Evolutionary conservation across 2,113 vertebrate genomes (phyloP), one percentile per base, ranked within the genome.

Genomic region (Mesoclemmys tuberculata): DNA sequence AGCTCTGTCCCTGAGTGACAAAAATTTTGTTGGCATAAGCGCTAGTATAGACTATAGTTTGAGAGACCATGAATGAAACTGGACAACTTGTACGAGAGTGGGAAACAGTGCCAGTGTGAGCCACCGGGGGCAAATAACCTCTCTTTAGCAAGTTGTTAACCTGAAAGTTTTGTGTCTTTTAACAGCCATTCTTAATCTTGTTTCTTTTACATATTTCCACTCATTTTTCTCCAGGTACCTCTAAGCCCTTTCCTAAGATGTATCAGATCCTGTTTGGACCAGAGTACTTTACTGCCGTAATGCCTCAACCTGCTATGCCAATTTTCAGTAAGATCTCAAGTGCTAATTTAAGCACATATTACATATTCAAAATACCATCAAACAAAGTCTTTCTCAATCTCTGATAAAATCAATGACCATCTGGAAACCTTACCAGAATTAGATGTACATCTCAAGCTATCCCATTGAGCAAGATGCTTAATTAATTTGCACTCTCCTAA

Each of bases 281-380:
- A 68, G 80, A 86, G 56, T 92, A 86, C 87, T 91, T 90, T 89
- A 35, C 52, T 16, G 8, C 71, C 51, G 14, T 80, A 35, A 74
- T 86, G 26, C 93, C 96, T 95, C 96, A 96, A 86, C 78, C 81
- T 82, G 29, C 85, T 90, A 84, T 84, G 95, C 94, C 97, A 97
- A 87, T 85, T 95, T 96, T 95, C 94, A 92, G 56, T 84, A 96
- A 97, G 95, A 97, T 95, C 89, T 94, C 90, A 94, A 75, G 94
- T 96, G 95, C 94, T 89, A 94, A 94, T 96, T 94, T 95, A 84
- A 92, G 93, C 80, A 92, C 90, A 89, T 96, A 90, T 90, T 89
- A 18, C 80, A 77, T 94, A 87, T 38, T 90, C 51, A 52, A 78
- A 95, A 90, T 90, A 48, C 41, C 93, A 48, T 5, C 89, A 61